Conservation (phyloP, 1,140 invertebrate species). For the Caenorhabditis latens region DNA sequence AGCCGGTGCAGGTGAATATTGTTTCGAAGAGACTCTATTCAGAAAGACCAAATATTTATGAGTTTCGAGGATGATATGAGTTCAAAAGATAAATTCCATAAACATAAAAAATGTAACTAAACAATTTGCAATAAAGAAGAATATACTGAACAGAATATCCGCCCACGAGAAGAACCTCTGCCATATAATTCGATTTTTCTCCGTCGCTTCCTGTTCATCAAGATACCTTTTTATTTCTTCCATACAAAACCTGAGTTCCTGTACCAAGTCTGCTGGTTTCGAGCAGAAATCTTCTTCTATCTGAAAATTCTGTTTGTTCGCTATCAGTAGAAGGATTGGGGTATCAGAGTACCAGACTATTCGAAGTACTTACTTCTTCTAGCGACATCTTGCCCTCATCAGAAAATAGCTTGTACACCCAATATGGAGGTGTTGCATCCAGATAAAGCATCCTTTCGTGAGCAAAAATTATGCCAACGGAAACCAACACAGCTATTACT, state of each 20-base stretch:
- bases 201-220: constrained; percentile 50
- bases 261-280: constrained; percentile 48
- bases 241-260: constrained; percentile 58
- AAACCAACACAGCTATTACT: constrained; percentile 56
- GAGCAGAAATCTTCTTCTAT: constrained; percentile 59
- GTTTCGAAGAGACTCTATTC: no score
- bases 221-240: constrained; percentile 29
- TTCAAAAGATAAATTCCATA: constrained; percentile 36
- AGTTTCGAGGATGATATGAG: not conserved
- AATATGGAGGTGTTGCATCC: constrained; percentile 49
- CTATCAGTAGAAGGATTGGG: not conserved
- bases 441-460: constrained; percentile 63
- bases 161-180: constrained; percentile 62
- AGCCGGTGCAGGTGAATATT: no score
- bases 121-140: constrained; percentile 57
- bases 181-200: constrained; percentile 59
- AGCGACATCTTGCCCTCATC: constrained; percentile 50
- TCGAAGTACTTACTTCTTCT: constrained; percentile 21
- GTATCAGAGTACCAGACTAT: not conserved
- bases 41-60: constrained; percentile 51
- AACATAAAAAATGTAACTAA: constrained; percentile 42
- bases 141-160: constrained; percentile 58
- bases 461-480: constrained; percentile 58
- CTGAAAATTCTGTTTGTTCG: constrained; percentile 29
- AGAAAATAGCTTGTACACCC: constrained; percentile 52